phyloP scores from a whole-genome alignment of 2,888 invertebrate species.

The Cryptus armator region DNA sequence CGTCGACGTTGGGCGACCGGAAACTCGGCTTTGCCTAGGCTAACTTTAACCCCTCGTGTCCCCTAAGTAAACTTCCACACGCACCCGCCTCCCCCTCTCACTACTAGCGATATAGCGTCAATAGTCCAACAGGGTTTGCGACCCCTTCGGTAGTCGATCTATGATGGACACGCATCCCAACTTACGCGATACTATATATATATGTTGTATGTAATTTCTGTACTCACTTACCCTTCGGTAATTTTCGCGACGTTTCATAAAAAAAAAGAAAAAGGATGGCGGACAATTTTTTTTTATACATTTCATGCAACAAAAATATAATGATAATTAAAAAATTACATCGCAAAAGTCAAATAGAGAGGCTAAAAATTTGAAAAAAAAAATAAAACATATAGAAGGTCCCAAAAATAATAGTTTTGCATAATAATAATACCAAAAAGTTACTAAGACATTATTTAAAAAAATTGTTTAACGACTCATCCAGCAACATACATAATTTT shows the following conservation, averaged over 20 bases:
- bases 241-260: not conserved
- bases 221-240: not conserved
- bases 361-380: no score
- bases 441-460: no score
- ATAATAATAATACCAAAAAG: no score
- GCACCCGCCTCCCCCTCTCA: not conserved
- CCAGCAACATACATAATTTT: no score
- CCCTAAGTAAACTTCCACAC: slow-evolving; percentile 25
- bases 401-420: no score
- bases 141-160: slow-evolving; percentile 33
- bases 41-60: slow-evolving; percentile 49
- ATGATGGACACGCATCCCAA: slow-evolving; percentile 28
- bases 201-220: slow-evolving; percentile 1
- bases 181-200: not conserved
- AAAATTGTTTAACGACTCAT: no score
- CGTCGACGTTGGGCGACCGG: slow-evolving; percentile 9
- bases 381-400: no score
- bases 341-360: no score
- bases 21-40: slow-evolving; percentile 58
- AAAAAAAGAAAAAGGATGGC: not conserved
- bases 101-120: slow-evolving; percentile 5
- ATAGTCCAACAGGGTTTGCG: slow-evolving; percentile 34
- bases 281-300: not conserved
- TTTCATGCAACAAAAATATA: not conserved
- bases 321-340: no score